Base-by-base conservation (phyloP, 1,140 invertebrate genomes). In the Halictus rubicundus region DNA sequence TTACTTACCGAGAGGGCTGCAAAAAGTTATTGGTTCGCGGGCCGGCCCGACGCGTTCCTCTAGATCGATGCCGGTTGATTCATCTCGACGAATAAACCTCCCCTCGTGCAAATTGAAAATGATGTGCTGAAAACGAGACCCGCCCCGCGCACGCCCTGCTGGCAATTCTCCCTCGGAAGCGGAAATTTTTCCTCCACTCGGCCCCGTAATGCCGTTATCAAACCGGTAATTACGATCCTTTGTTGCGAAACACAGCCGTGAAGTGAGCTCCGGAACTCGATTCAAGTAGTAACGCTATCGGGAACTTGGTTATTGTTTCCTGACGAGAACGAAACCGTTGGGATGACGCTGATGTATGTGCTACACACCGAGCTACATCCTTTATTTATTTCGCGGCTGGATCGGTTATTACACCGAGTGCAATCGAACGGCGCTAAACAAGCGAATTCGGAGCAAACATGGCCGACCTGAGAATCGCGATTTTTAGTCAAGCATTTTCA, bases 1-100 rank as follows among this genome's bases (percentile, higher is more conserved):
- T 80, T 75, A 74, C 72, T 75, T 76, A 80, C 25, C 27, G 27
- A 2, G 64, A 4, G 9, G 32, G 16, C 19, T 39, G 32, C 39
- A 68, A 80, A 80, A 80, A 75, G 49, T 68, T 73, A 80, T 80
- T 68, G 61, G 25, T 75, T 75, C 78, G 63, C 60, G 76, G 76
- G 68, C 14, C 71, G 6, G 59, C 19, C n/a, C 8, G 54, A 57
- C 54, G 54, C 54, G 54, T 21, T 57, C n/a, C 19, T 2, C 6
- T 14, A 19, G 68, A 78, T 78, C 69, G 76, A 72, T 71, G 37
- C 23, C 16, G 60, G 68, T 72, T 64, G 68, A 78, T 78, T 78
- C 68, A 78, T 71, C 54, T 57, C 32, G 59, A 42, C 60, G 59
- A 39, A 49, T 52, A 39, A 71, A 32, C 27, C 57, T 16, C 16